Evolutionary conservation across 1,140 invertebrate genomes (phyloP).

Genomic region (Drosophila insularis): DNA sequence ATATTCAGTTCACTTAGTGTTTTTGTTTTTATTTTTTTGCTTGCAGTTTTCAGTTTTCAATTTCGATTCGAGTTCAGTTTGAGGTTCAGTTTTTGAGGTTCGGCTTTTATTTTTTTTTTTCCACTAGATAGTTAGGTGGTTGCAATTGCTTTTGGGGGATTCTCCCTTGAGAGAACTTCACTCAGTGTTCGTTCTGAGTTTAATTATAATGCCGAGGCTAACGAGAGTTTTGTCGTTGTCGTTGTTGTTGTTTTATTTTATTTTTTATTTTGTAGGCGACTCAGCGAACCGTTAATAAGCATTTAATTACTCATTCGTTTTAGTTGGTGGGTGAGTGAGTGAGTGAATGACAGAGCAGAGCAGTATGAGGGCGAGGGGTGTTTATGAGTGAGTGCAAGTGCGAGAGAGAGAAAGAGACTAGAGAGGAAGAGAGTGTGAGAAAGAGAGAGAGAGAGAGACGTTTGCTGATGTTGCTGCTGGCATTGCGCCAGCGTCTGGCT

Average conservation of each 20-base stretch:
- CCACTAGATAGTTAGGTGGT: conserved; percentile 14
- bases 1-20: not conserved
- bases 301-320: conserved; percentile 74
- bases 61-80: conserved; percentile 13
- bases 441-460: conserved; percentile 2
- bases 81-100: conserved; percentile 1
- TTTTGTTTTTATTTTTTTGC: conserved; percentile 13
- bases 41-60: conserved; percentile 9
- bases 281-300: conserved; percentile 79
- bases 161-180: conserved; percentile 18
- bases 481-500: conserved; percentile 62
- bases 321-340: not conserved
- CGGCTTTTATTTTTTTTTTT: too few relatives aligned
- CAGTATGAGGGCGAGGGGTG: not conserved
- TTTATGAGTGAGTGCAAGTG: too few relatives aligned
- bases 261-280: conserved; percentile 49
- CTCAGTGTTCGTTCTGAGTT: conserved; percentile 57
- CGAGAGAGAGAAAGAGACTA: conserved; percentile 1
- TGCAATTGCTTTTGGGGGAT: conserved; percentile 34
- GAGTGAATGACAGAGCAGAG: conserved; percentile 15
- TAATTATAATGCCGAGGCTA: conserved; percentile 71
- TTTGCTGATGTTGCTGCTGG: conserved; percentile 31
- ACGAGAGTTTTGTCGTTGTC: conserved; percentile 60
- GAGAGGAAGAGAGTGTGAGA: not conserved
- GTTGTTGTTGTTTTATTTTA: too few relatives aligned